Evolutionary conservation across 2,888 invertebrate genomes (phyloP).

Genomic region (Orthonychiurus folsomi): DNA sequence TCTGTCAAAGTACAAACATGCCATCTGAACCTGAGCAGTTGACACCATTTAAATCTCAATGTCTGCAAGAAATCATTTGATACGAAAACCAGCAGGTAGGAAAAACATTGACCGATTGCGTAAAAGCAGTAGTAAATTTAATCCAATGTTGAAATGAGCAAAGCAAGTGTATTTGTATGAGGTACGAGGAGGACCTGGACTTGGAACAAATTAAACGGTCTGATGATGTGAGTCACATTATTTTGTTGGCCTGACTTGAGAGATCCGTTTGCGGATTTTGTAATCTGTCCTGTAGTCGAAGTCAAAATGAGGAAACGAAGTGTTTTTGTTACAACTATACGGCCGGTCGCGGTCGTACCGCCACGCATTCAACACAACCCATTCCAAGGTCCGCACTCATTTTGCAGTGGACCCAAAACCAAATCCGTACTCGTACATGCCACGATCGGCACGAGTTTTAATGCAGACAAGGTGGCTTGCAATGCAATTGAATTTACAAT

Average conservation of each 20-base stretch:
- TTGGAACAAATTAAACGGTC: neutral
- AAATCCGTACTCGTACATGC: neutral
- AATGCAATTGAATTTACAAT: neutral
- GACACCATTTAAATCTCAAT: too few species aligned
- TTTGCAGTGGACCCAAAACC: neutral
- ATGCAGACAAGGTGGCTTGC: neutral
- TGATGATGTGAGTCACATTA: neutral
- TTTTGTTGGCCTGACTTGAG: neutral
- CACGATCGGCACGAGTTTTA: neutral
- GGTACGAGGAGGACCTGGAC: neutral
- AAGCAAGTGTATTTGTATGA: neutral
- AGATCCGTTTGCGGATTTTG: neutral
- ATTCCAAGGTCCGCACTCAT: too few species aligned
- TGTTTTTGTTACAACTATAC: neutral
- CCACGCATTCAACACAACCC: conserved; percentile 1
- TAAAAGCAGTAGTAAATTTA: too few species aligned
- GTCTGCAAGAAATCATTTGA: too few species aligned
- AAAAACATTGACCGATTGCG: too few species aligned
- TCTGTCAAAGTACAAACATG: too few species aligned
- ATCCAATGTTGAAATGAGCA: too few species aligned
- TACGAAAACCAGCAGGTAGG: too few species aligned
- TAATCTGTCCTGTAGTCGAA: neutral
- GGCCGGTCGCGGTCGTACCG: neutral
- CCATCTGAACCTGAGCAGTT: too few species aligned
- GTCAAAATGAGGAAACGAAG: neutral